These are phyloP conservation scores for Parnassius smintheus DNA, from an alignment of 2,888 invertebrate genomes.

Conservation along the genomic window DNA sequence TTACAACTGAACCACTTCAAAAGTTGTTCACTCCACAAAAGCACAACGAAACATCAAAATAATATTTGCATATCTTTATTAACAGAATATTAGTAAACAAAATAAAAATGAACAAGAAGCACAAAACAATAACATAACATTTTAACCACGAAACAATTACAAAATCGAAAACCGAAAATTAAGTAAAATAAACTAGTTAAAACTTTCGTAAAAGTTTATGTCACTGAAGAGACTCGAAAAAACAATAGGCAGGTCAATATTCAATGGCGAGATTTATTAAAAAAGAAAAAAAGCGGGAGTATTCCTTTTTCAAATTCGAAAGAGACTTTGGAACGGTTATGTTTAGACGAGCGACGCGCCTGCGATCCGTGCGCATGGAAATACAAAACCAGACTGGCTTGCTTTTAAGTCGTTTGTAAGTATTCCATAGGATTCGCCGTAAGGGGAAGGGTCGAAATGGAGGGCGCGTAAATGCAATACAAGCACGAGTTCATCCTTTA, in stretches of 20 bases:
- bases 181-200: constrained; percentile 39
- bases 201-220: constrained; percentile 54
- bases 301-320: constrained; percentile 59
- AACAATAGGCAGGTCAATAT: constrained; percentile 41
- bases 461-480: constrained; percentile 77
- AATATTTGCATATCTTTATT: constrained; percentile 39
- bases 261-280: constrained; percentile 31
- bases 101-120: constrained; percentile 56
- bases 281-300: constrained; percentile 27
- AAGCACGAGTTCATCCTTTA: constrained; percentile 69
- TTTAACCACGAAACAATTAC: constrained; percentile 53
- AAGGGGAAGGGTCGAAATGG: constrained; percentile 77
- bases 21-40: constrained; percentile 43
- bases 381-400: constrained; percentile 78
- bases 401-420: constrained; percentile 70
- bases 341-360: constrained; percentile 54
- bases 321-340: constrained; percentile 49
- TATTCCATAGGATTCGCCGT: constrained; percentile 77
- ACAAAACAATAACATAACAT: constrained; percentile 57
- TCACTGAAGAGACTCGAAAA: constrained; percentile 42
- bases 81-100: constrained; percentile 48
- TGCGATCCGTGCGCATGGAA: constrained; percentile 71
- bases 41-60: constrained; percentile 52
- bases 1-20: constrained; percentile 37
- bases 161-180: constrained; percentile 40